Base-by-base conservation (phyloP, 2,888 invertebrate genomes). In the Caenorhabditis sinica region DNA sequence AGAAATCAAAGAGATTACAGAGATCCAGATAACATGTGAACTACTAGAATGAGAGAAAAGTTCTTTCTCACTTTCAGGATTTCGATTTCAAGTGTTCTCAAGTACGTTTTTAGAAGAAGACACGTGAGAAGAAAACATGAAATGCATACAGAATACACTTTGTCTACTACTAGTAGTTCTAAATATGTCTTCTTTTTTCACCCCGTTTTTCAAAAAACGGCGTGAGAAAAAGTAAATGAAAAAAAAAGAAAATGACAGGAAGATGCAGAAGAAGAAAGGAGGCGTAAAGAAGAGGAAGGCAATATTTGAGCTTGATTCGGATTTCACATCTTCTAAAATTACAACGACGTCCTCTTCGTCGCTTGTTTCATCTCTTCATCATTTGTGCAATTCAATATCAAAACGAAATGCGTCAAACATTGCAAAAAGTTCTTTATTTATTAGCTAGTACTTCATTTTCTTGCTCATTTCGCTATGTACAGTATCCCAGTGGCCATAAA, bases 281-380 rank as follows among this genome's bases (percentile, higher is more conserved):
- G 58, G 56, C 61, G 58, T 49, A 63, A 49, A 28, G 51, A 51
- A 65, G 51, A 56, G 30, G 51, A 74, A 30, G 30, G 68, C 53
- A 79, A 79, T 79, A 58, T 79, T 79, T 79, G 79, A 63, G 65
- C 56, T 79, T 79, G 71, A 79, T 79, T 79, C 79, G 72, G 72
- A 79, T 79, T 79, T 79, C 79, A 79, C 79, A 56, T 79, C 79
- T 79, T 79, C 79, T 79, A 79, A 63, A 71, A 79, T 79, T 79
- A 71, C 79, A 79, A 61, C 71, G 43, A 60, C 71, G 63, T 51
- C 71, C 36, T 43, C 36, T 58, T 56, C 60, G 33, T 66, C n/a
- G n/a, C n/a, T n/a, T n/a, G n/a, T n/a, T n/a, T n/a, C n/a, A n/a
- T 13, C 45, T n/a, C 40, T 49, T 11, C 15, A 66, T 53, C 66